These are phyloP conservation scores for Diplolepis rosae DNA, from an alignment of 2,888 invertebrate genomes.

Conservation along the genomic window DNA sequence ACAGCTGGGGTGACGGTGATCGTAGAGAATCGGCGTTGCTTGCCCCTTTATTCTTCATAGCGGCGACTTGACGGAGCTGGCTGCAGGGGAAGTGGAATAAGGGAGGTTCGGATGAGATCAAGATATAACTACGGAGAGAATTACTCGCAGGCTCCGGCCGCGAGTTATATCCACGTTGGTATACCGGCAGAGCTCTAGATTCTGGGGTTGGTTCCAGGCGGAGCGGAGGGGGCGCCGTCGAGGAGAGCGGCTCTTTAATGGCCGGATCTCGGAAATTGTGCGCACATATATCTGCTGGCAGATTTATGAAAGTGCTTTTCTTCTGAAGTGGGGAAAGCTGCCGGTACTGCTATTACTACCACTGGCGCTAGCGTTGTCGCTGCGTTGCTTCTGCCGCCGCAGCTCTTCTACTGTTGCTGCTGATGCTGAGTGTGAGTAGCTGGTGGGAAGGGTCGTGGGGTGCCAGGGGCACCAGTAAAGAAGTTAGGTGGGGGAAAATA, in stretches of 20 bases:
- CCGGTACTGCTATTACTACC: slow-evolving; percentile 56
- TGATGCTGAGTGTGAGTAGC: slow-evolving; percentile 44
- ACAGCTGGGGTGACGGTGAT: slow-evolving; percentile 7
- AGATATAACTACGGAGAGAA: slow-evolving; percentile 69
- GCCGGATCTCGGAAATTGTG: slow-evolving; percentile 93
- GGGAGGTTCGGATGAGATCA: slow-evolving; percentile 58
- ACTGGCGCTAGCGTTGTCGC: slow-evolving; percentile 55
- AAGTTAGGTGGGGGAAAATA: slow-evolving; percentile 39
- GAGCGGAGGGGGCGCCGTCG: slow-evolving; percentile 48
- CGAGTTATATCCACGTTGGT: slow-evolving; percentile 60
- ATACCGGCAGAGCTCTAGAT: slow-evolving; percentile 44
- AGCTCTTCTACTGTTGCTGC: slow-evolving; percentile 38
- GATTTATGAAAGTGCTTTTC: slow-evolving; percentile 91
- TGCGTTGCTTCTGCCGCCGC: slow-evolving; percentile 57
- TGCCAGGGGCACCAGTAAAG: slow-evolving; percentile 25
- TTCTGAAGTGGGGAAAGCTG: slow-evolving; percentile 75
- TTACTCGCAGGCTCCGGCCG: slow-evolving; percentile 63
- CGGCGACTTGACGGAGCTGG: slow-evolving; percentile 36
- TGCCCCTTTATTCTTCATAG: slow-evolving; percentile 57
- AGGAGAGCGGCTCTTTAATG: slow-evolving; percentile 79
- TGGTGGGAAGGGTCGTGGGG: slow-evolving; percentile 8
- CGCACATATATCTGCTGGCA: slow-evolving; percentile 92
- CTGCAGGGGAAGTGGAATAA: slow-evolving; percentile 32
- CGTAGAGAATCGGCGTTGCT: slow-evolving; percentile 46
- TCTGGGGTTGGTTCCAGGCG: slow-evolving; percentile 38